Evolutionary conservation across 2,888 invertebrate genomes (phyloP).

Genomic region (Metopia argyrocephala): DNA sequence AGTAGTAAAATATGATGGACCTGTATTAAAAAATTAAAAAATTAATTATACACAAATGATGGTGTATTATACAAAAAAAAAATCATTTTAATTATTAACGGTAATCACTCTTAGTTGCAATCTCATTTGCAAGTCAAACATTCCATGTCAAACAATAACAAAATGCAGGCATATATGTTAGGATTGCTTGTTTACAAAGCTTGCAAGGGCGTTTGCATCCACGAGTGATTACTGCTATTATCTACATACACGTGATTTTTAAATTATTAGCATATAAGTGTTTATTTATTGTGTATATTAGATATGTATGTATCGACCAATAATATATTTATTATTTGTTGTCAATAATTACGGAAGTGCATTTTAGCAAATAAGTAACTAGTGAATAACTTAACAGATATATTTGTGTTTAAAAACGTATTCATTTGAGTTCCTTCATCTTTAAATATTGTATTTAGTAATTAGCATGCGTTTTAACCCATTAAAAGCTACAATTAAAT

Average conservation of each 20-base stretch:
- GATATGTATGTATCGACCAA: no score
- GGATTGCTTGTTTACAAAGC: no score
- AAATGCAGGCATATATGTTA: no score
- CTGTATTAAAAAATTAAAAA: slow-evolving; percentile 48
- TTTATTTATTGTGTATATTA: background rate
- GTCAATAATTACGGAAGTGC: slow-evolving; percentile 53
- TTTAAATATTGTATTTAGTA: background rate
- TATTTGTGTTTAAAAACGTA: no score
- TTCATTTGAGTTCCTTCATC: slow-evolving; percentile 16
- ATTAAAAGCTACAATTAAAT: background rate
- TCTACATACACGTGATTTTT: slow-evolving; percentile 24
- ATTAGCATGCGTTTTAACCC: no score
- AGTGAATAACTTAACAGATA: slow-evolving; percentile 28
- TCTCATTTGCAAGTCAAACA: no score
- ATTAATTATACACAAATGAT: background rate
- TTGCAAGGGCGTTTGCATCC: no score
- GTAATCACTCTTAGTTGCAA: no score
- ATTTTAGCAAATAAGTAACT: slow-evolving; percentile 24
- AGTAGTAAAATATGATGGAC: slow-evolving; percentile 63
- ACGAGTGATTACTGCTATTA: slow-evolving; percentile 30
- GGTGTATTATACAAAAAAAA: background rate
- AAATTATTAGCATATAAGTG: slow-evolving; percentile 3
- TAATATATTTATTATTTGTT: background rate
- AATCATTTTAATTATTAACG: background rate
- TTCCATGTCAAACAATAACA: no score